Conservation (phyloP, 1,140 invertebrate species). For the Leptinotarsa defecta region DNA sequence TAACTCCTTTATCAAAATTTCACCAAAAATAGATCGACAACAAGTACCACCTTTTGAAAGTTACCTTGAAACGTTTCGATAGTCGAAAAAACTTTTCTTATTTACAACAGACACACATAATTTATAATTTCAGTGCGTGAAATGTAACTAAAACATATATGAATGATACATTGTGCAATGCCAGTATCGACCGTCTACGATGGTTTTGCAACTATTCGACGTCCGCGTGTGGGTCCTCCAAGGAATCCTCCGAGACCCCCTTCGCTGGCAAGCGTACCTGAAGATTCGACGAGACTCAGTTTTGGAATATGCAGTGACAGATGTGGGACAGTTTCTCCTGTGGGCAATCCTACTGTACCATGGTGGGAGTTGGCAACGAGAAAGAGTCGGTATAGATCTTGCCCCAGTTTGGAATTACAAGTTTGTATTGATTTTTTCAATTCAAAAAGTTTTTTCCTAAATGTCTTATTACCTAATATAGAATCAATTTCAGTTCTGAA, state of each 20-base stretch:
- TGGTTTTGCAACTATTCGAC: slow-evolving; percentile 79
- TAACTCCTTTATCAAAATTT: neutral
- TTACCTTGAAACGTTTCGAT: neutral
- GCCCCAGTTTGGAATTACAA: slow-evolving; percentile 48
- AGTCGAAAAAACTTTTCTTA: neutral
- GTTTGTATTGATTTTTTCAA: slow-evolving; percentile 21
- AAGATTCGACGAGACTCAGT: slow-evolving; percentile 43
- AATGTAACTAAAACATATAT: neutral
- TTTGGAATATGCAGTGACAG: neutral
- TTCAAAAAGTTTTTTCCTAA: neutral
- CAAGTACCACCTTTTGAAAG: neutral
- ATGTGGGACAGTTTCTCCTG: slow-evolving; percentile 53
- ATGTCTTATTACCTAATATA: too few relatives aligned
- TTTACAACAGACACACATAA: too few relatives aligned
- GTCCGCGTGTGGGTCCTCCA: slow-evolving; percentile 60
- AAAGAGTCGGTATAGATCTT: slow-evolving; percentile 58
- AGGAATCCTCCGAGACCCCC: slow-evolving; percentile 52
- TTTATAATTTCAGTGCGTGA: neutral
- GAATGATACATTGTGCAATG: slow-evolving; percentile 18
- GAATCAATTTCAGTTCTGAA: too few relatives aligned
- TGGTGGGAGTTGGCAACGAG: slow-evolving; percentile 86
- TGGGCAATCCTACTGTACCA: slow-evolving; percentile 64
- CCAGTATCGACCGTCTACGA: slow-evolving; percentile 72
- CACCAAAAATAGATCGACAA: neutral
- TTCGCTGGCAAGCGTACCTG: slow-evolving; percentile 52